Percentiles rank a stretch among this genome's conserved stretches.
These are phyloP conservation scores for Clarias magur DNA, from an alignment of 2,113 vertebrate genomes.

Conservation along the genomic window DNA sequence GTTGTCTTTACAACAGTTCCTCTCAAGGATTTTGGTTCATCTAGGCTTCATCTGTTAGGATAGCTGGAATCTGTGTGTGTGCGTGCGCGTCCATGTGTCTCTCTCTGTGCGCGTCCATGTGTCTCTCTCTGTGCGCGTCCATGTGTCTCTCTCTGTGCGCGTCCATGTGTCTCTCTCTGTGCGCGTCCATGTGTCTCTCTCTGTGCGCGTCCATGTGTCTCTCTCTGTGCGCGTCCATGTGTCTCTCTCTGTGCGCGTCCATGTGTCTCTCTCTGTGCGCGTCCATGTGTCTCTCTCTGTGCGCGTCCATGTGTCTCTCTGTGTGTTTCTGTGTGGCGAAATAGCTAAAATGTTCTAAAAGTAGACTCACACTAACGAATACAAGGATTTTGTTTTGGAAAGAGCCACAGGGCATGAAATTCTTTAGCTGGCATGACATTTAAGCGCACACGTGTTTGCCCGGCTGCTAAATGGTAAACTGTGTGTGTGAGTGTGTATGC, in stretches of 20 bases:
- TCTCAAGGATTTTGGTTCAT: background rate
- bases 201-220: too few species aligned
- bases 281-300: too few species aligned
- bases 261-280: too few species aligned
- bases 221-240: background rate
- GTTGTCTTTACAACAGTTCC: too few species aligned
- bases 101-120: background rate
- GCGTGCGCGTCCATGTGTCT: background rate
- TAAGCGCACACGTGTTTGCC: background rate
- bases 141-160: too few species aligned
- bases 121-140: background rate
- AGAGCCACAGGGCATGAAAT: constrained; percentile 12
- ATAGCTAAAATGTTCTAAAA: constrained; percentile 1
- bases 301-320: too few species aligned
- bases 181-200: background rate
- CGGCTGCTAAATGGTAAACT: background rate
- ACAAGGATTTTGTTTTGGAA: constrained; percentile 32
- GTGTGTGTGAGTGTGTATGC: background rate
- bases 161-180: too few species aligned
- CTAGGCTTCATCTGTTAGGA: background rate
- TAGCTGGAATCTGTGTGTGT: constrained; percentile 22
- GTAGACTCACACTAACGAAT: background rate
- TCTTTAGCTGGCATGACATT: background rate
- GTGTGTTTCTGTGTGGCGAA: background rate
- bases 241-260: background rate